These are phyloP conservation scores for Daphoenositta chrysoptera DNA, from an alignment of 2,113 vertebrate genomes.

Conservation along the genomic window DNA sequence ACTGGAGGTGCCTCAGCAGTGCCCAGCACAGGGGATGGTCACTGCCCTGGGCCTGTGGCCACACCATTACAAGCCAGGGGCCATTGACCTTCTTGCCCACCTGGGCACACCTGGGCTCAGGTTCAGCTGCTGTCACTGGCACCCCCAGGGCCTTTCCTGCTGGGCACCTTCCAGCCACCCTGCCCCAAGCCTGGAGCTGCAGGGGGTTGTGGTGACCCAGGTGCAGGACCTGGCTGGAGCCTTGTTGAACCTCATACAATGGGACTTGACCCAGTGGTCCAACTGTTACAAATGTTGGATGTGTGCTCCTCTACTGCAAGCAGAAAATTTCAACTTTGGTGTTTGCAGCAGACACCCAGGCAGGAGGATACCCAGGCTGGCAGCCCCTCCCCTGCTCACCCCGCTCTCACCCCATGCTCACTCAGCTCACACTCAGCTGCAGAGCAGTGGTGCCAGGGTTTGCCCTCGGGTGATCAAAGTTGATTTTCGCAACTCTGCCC, in stretches of 20 bases:
- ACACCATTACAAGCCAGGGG: neutral
- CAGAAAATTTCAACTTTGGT: neutral
- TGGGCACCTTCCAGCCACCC: neutral
- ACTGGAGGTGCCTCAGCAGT: neutral
- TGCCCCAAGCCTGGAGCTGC: neutral
- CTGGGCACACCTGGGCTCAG: neutral
- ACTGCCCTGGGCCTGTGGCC: neutral
- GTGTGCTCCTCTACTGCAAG: neutral
- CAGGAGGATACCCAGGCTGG: neutral
- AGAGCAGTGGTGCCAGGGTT: neutral
- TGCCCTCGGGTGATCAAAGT: neutral
- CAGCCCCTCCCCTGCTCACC: neutral
- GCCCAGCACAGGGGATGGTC: neutral
- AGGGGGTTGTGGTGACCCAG: neutral
- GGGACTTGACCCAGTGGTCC: neutral
- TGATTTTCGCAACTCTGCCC: neutral
- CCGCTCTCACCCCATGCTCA: neutral
- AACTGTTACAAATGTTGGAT: fast-evolving
- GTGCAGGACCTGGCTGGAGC: neutral
- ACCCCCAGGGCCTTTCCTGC: neutral
- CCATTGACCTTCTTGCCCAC: neutral
- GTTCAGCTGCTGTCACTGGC: neutral
- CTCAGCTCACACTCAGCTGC: neutral
- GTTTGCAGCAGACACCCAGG: neutral
- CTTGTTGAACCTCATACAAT: neutral